Evolutionary conservation across 2,797 vertebrate species (phyloP).

Genomic region (Fistularia commersonii): DNA sequence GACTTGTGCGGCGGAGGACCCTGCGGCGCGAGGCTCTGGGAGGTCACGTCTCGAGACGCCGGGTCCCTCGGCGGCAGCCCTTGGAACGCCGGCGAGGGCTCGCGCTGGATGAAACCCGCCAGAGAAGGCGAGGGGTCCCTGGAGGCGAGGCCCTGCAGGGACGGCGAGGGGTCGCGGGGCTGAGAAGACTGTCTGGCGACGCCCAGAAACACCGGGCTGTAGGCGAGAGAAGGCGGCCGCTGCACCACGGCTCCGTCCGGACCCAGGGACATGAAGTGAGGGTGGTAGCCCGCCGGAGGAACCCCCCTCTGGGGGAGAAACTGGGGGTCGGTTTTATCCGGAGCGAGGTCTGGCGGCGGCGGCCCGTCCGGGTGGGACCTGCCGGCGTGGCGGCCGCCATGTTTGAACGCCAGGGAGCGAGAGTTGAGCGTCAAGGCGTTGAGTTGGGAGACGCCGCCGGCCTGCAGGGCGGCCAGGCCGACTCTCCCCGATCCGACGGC

Average conservation of each 20-base stretch:
- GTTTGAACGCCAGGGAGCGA: slow-evolving; percentile 87
- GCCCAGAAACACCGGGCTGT: slow-evolving; percentile 83
- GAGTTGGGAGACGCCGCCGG: slow-evolving; percentile 69
- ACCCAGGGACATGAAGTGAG: slow-evolving; percentile 83
- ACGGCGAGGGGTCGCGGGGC: slow-evolving; percentile 71
- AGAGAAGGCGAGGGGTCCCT: slow-evolving; percentile 78
- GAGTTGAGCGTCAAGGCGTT: slow-evolving; percentile 85
- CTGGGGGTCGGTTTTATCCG: too few relatives aligned
- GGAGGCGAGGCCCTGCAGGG: slow-evolving; percentile 51
- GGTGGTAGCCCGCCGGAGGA: slow-evolving; percentile 76
- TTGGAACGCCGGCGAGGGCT: slow-evolving; percentile 53
- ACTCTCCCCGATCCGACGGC: slow-evolving; percentile 78
- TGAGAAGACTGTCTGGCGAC: slow-evolving; percentile 69
- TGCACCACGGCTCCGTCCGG: slow-evolving; percentile 76
- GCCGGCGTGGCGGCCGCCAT: slow-evolving; percentile 73
- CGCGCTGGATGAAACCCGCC: slow-evolving; percentile 54
- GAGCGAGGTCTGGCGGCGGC: too few relatives aligned
- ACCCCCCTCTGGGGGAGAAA: slow-evolving; percentile 74
- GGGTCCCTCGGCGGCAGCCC: slow-evolving; percentile 57
- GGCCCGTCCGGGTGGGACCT: slow-evolving; percentile 66
- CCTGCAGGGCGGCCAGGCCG: slow-evolving; percentile 56
- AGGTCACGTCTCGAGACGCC: slow-evolving; percentile 41
- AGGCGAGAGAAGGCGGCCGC: slow-evolving; percentile 71
- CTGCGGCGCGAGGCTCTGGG: slow-evolving; percentile 44
- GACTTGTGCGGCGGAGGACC: slow-evolving; percentile 61